Evolutionary conservation across 2,113 vertebrate genomes (phyloP), one percentile per base, ranked within the genome.

Genomic region (Xyliphius kryptos): DNA sequence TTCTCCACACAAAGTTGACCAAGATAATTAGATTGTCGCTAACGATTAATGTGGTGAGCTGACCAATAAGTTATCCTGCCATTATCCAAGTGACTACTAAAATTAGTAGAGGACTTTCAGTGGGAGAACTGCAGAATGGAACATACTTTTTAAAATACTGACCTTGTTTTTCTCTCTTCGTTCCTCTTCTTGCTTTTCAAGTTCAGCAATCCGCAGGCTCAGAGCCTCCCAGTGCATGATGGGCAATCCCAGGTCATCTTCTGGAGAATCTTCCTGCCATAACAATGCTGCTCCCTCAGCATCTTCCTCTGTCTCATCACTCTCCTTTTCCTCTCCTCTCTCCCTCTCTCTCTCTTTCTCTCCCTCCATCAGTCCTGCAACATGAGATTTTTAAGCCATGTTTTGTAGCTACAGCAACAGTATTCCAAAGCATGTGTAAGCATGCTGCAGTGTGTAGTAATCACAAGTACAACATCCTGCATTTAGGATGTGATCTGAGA

Each of bases 161-260:
- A 73, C 74, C 61, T 61, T 80, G 66, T 81, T 68, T 22, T 48
- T 85, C 51, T 79, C 81, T 53, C 80, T 82, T 36, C 72, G 79
- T 56, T 87, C 79, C 58, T 86, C 82, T 16, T 89, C 85, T 51
- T 87, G 84, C 67, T 83, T 88, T 72, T 89, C 87, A 26, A 89
- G 75, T 68, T 89, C 85, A 2, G 85, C 86, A 0, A 89, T 89
- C 21, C 83, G 83, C 49, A 85, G 69, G 51, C 80, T 85, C 37
- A 89, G 78, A 0, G 84, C 87, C 66, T 88, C 87, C 88, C 88
- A 89, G 73, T 89, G 84, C 87, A 89, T 89, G 73, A 89, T 88
- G 73, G 88, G 88, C 63, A 85, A 72, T 38, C 83, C 85, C 8
- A 85, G 66, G 16, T 81, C 81, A 70, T 89, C 84, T n/a, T 83